These are phyloP conservation scores for Meghimatium bilineatum DNA, from an alignment of 2,888 invertebrate genomes.

Conservation along the genomic window DNA sequence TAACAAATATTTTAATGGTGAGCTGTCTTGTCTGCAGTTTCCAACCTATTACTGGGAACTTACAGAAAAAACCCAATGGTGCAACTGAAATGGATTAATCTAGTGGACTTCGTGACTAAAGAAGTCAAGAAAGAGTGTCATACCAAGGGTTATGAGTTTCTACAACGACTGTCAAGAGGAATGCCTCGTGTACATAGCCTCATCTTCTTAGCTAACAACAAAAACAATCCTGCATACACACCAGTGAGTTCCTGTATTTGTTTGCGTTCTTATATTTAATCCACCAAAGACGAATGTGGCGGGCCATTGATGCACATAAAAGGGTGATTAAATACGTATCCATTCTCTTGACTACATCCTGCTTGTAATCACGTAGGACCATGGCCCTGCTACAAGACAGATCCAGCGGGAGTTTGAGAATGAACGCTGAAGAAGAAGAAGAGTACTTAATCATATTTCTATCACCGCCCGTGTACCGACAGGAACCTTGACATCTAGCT, in stretches of 20 bases:
- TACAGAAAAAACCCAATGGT: not conserved
- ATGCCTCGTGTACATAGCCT: conserved; percentile 2
- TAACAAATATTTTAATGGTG: no score
- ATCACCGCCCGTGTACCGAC: no score
- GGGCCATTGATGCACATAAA: no score
- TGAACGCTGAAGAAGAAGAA: no score
- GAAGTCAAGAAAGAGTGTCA: conserved; percentile 4
- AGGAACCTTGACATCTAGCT: no score
- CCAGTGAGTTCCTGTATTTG: not conserved
- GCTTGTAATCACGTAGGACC: no score
- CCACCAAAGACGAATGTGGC: no score
- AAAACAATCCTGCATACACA: conserved; percentile 3
- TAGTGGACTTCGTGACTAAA: not conserved
- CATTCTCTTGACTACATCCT: no score
- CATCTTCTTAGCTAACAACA: conserved; percentile 28
- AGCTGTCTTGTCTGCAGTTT: not conserved
- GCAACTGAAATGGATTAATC: not conserved
- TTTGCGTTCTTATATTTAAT: not conserved
- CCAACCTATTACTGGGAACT: not conserved
- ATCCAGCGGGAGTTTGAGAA: no score
- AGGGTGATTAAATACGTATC: no score
- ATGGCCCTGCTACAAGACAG: no score
- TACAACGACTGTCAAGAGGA: conserved; percentile 17
- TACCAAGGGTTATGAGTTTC: conserved; percentile 38
- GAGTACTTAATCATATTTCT: no score